Percentiles rank a stretch among this genome's conserved stretches.
phyloP scores from a whole-genome alignment of 2,113 vertebrate genomes.

The Electrona antarctica region DNA sequence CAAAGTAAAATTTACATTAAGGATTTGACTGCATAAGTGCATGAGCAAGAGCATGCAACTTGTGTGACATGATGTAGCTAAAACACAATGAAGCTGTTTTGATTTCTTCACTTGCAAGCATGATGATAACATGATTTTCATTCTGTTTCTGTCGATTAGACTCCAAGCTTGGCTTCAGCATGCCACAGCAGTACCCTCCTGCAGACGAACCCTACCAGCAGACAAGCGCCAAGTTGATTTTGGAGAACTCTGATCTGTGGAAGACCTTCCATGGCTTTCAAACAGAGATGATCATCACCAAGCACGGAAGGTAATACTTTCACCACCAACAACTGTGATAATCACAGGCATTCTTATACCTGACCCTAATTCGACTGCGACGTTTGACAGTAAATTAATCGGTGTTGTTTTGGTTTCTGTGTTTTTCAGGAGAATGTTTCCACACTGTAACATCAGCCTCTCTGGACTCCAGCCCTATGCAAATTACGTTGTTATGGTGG shows the following conservation, averaged over 20 bases:
- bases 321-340: not conserved
- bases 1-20: not conserved
- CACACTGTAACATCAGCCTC: constrained; percentile 83
- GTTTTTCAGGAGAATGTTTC: constrained; percentile 83
- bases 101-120: not conserved
- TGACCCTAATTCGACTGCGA: not conserved
- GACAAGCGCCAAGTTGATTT: constrained; percentile 74
- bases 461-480: constrained; percentile 81
- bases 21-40: not conserved
- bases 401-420: constrained; percentile 3
- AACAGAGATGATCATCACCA: constrained; percentile 90
- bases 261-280: constrained; percentile 82
- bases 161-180: constrained; percentile 48
- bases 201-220: constrained; percentile 59
- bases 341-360: not conserved
- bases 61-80: not conserved
- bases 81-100: not conserved
- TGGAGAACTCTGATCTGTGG: constrained; percentile 84
- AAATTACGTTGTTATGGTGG: constrained; percentile 84
- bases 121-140: not conserved
- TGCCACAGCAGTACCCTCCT: constrained; percentile 22
- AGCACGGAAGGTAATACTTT: constrained; percentile 81
- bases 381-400: not conserved
- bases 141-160: constrained; percentile 52
- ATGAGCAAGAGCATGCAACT: not conserved